Evolutionary conservation across 2,113 vertebrate genomes (phyloP).

Genomic region (Sander lucioperca): DNA sequence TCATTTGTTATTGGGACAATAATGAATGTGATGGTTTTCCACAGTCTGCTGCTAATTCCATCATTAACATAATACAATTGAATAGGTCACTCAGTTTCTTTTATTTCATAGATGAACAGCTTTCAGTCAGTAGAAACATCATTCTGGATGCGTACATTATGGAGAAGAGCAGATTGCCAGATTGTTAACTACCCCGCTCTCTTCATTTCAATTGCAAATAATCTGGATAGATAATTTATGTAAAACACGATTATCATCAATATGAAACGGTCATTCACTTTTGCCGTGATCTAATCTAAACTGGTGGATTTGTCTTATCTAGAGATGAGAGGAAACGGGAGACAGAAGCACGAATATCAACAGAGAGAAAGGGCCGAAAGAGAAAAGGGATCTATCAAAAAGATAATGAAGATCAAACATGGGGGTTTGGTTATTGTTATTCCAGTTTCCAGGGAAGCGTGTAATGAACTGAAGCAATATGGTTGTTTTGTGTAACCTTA

Average conservation of each 20-base stretch:
- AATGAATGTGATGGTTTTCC: constrained; percentile 63
- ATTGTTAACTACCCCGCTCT: constrained; percentile 66
- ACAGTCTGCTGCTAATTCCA: constrained; percentile 63
- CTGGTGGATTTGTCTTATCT: constrained; percentile 73
- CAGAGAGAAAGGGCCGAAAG: constrained; percentile 8
- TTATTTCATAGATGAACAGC: constrained; percentile 69
- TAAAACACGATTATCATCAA: constrained; percentile 78
- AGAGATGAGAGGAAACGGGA: constrained; percentile 53
- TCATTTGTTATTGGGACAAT: constrained; percentile 59
- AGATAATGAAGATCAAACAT: constrained; percentile 85
- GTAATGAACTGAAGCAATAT: constrained; percentile 82
- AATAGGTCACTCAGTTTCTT: constrained; percentile 67
- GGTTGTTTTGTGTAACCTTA: constrained; percentile 72
- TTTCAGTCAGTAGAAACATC: constrained; percentile 65
- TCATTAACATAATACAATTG: constrained; percentile 66
- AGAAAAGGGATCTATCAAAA: constrained; percentile 64
- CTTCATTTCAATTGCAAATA: constrained; percentile 77
- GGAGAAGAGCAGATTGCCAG: constrained; percentile 64
- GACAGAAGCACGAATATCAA: constrained; percentile 29
- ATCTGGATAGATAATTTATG: constrained; percentile 78
- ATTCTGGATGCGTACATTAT: constrained; percentile 52
- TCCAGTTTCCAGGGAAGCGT: constrained; percentile 79
- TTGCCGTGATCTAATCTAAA: constrained; percentile 64
- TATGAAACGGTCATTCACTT: constrained; percentile 67
- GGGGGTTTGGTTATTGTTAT: constrained; percentile 71